Conservation (phyloP, 92 coral and sea anemone species). For the Montipora capitata region DNA sequence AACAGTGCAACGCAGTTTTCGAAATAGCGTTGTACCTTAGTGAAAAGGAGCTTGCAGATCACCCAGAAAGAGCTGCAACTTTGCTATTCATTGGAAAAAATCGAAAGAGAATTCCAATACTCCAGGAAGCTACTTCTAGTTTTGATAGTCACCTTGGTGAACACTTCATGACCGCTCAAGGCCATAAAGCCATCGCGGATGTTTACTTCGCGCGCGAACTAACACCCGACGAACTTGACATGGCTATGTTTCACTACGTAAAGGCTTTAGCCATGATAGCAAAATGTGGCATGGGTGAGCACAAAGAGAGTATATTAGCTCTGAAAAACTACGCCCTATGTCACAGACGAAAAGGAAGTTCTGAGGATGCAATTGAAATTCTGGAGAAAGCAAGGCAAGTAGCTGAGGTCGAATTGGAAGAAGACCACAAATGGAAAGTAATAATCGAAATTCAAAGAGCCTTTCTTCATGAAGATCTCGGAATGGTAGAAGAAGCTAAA, state of each 20-base stretch:
- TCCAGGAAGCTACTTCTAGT: not conserved
- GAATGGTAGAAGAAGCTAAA: not conserved
- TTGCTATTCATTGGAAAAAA: not conserved
- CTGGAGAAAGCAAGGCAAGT: conserved; percentile 20
- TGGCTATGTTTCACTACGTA: not conserved
- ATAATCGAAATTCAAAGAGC: conserved; percentile 38
- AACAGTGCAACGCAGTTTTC: not conserved
- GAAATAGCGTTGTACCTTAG: not conserved
- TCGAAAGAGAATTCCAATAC: not conserved
- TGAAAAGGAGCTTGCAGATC: not conserved
- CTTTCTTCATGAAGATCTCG: conserved; percentile 1
- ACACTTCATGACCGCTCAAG: conserved; percentile 26
- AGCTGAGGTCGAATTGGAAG: conserved; percentile 18
- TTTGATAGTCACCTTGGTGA: not conserved
- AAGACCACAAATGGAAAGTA: conserved; percentile 36
- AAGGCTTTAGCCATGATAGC: conserved; percentile 4
- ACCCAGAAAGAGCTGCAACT: conserved; percentile 33
- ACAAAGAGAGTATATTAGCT: conserved; percentile 21
- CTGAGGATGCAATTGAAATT: not conserved
- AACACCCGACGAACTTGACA: not conserved
- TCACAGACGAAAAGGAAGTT: conserved; percentile 2
- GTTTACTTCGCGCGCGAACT: not conserved
- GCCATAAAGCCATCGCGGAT: conserved; percentile 25
- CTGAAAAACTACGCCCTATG: conserved; percentile 14
- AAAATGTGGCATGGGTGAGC: not conserved